These are phyloP conservation scores for Ricordea florida DNA, from an alignment of 92 coral and sea anemone genomes.

Conservation along the genomic window DNA sequence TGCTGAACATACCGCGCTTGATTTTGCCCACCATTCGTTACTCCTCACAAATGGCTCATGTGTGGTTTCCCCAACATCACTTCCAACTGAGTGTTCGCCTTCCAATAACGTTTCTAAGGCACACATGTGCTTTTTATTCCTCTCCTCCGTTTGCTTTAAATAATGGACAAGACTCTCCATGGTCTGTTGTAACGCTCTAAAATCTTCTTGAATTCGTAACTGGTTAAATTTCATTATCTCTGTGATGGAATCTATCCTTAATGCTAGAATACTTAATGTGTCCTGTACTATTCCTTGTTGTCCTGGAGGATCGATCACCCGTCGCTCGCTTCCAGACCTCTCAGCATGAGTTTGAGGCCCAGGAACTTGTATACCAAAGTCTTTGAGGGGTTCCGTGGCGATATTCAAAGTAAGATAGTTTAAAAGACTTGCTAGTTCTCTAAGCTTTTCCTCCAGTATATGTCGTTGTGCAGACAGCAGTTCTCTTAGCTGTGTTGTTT, in stretches of 20 bases:
- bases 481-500: slow-evolving; percentile 38
- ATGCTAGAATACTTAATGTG: background rate
- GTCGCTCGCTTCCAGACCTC: background rate
- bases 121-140: background rate
- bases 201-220: background rate
- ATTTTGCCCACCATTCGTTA: slow-evolving; percentile 24
- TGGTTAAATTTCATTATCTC: background rate
- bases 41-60: background rate
- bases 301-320: background rate
- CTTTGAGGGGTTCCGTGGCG: slow-evolving; percentile 22
- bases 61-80: background rate
- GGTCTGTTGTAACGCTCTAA: background rate
- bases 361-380: slow-evolving; percentile 18
- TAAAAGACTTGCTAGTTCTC: slow-evolving; percentile 60
- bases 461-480: slow-evolving; percentile 48
- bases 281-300: background rate
- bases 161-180: slow-evolving; percentile 2
- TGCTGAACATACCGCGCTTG: background rate
- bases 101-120: background rate
- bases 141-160: background rate
- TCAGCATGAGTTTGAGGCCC: background rate
- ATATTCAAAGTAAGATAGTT: slow-evolving; percentile 58
- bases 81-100: background rate
- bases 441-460: slow-evolving; percentile 49
- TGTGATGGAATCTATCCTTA: slow-evolving; percentile 11